Evolutionary conservation across 2,113 vertebrate species (phyloP), one percentile per base, ranked within the genome.

Genomic region (Maccullochella peelii): DNA sequence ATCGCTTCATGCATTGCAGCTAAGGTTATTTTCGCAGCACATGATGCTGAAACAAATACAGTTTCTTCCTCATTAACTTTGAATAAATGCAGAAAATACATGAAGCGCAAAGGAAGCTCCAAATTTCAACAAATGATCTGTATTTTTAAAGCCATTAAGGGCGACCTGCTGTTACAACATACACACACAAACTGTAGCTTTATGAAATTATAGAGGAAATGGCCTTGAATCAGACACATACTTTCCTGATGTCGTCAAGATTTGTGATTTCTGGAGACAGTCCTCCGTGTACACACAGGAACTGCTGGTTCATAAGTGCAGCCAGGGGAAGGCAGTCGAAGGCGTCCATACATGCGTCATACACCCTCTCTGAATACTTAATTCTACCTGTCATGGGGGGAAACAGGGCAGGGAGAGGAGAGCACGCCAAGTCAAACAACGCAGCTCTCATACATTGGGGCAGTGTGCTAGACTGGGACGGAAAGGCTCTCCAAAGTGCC

Each of bases 321-420:
- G 98, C 97, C 97, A 99, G 90, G 11, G 98, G 98, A 93, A 99
- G 97, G 96, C 98, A 99, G 96, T 99, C 98, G 0, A 99, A 99
- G 95, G 98, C 98, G 84, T 99, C 98, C 98, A 99, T 99, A 91
- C 98, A 99, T 88, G 97, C 97, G 25, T 99, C 98, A 81, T 99
- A 99, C 72, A 99, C 97, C 40, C 97, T 95, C 95, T 99, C 98
- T 82, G 98, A 99, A 96, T 99, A 99, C 96, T 99, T 99, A 96
- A 99, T 99, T 98, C 97, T 99, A 99, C 98, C 98, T 99, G 95
- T 95, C 89, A 93, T 57, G 70, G 91, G 84, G 50, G 90, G 76
- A 84, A 81, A 90, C 11, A 47, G 77, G 83, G 84, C 54, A 73
- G 79, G 72, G 71, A 52, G 21, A 77, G 59, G 44, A 90, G 27